Evolutionary conservation across 2,888 invertebrate species (phyloP).

Genomic region (Epinotia brunnichana): DNA sequence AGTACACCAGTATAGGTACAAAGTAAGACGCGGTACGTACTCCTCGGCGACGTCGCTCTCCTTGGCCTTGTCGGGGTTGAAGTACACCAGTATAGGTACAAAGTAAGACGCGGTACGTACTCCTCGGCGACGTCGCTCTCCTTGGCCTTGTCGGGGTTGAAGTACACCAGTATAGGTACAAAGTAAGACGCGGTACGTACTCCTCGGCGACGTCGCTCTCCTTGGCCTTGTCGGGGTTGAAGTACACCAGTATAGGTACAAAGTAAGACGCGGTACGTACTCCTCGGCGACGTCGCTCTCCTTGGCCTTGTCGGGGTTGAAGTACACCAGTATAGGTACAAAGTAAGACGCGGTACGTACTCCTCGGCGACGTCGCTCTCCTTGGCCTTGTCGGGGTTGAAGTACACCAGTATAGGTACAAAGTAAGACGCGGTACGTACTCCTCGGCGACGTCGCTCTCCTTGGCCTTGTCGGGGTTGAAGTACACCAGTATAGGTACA

Average conservation of each 20-base stretch:
- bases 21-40: conserved; percentile 70
- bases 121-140: conserved; percentile 95
- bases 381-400: conserved; percentile 91
- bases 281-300: conserved; percentile 95
- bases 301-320: conserved; percentile 91
- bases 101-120: conserved; percentile 70
- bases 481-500: conserved; percentile 70
- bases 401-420: conserved; percentile 70
- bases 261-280: conserved; percentile 70
- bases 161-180: conserved; percentile 70
- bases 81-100: conserved; percentile 70
- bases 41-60: conserved; percentile 95
- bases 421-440: conserved; percentile 70
- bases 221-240: conserved; percentile 91
- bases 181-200: conserved; percentile 70
- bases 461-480: conserved; percentile 91
- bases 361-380: conserved; percentile 95
- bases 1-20: conserved; percentile 70
- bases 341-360: conserved; percentile 70
- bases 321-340: conserved; percentile 70
- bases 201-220: conserved; percentile 95
- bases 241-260: conserved; percentile 70
- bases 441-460: conserved; percentile 95
- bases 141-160: conserved; percentile 91
- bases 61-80: conserved; percentile 91